Conservation (phyloP, 2,888 invertebrate species). For the Parapristionchus giblindavisi region DNA sequence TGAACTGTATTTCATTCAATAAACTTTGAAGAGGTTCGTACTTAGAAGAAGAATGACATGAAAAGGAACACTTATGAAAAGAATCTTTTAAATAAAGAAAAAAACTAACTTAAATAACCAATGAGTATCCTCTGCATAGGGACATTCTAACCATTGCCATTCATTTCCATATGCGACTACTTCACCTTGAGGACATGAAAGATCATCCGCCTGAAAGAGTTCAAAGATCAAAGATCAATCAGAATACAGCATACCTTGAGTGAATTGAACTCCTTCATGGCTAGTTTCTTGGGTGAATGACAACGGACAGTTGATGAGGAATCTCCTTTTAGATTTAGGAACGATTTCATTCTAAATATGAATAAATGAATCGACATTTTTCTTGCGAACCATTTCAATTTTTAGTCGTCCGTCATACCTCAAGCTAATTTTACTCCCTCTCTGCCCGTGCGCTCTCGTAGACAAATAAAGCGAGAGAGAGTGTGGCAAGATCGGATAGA, state of each 20-base stretch:
- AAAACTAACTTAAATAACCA: slow-evolving; percentile 7
- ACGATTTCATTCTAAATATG: slow-evolving; percentile 22
- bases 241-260: background rate
- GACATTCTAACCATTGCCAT: background rate
- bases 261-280: background rate
- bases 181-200: slow-evolving; percentile 1
- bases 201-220: slow-evolving; percentile 1
- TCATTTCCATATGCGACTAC: background rate
- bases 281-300: slow-evolving; percentile 29
- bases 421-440: too few relatives aligned
- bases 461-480: too few relatives aligned
- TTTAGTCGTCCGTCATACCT: too few relatives aligned
- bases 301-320: slow-evolving; percentile 3
- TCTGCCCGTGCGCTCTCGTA: too few relatives aligned
- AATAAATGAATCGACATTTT: too few relatives aligned
- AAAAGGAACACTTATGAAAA: background rate
- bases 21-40: too few relatives aligned
- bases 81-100: background rate
- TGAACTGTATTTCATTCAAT: too few relatives aligned
- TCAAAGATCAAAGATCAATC: background rate
- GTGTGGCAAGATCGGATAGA: too few relatives aligned
- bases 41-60: background rate
- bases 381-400: too few relatives aligned
- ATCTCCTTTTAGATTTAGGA: too few relatives aligned
- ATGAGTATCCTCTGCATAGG: background rate